Conservation (phyloP, 2,113 vertebrate genomes). For the Alethe castanea region DNA sequence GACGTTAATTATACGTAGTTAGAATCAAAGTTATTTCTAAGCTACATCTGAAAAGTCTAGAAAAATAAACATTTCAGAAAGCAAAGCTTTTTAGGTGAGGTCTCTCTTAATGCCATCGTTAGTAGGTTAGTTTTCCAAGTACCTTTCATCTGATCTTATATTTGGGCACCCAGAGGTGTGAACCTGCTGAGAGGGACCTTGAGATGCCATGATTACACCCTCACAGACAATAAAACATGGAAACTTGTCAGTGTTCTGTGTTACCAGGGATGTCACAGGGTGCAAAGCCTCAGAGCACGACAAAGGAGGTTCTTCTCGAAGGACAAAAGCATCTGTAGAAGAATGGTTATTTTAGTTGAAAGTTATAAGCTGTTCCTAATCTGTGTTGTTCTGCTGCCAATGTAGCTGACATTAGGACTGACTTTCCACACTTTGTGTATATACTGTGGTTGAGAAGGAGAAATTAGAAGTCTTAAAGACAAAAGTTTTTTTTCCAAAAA, state of each 20-base stretch:
- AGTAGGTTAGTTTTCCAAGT: background rate
- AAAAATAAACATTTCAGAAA: constrained; percentile 29
- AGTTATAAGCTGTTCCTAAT: background rate
- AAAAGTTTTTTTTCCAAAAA: background rate
- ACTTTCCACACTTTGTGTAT: background rate
- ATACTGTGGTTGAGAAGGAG: background rate
- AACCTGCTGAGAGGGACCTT: background rate
- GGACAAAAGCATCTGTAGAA: background rate
- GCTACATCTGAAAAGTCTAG: background rate
- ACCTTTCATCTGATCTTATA: background rate
- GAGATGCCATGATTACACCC: background rate
- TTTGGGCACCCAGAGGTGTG: background rate
- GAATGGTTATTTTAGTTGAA: background rate
- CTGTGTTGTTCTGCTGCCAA: background rate
- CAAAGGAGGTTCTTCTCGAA: background rate
- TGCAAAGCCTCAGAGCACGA: background rate
- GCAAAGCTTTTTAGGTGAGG: background rate
- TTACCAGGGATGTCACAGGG: background rate
- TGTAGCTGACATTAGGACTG: background rate
- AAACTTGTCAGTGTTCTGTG: background rate
- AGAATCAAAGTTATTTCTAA: constrained; percentile 40
- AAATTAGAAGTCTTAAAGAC: background rate
- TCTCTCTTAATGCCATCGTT: background rate
- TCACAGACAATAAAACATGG: background rate
- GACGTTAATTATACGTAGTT: constrained; percentile 28